phyloP scores from a whole-genome alignment of 2,888 invertebrate genomes.

The Athalia rosae region DNA sequence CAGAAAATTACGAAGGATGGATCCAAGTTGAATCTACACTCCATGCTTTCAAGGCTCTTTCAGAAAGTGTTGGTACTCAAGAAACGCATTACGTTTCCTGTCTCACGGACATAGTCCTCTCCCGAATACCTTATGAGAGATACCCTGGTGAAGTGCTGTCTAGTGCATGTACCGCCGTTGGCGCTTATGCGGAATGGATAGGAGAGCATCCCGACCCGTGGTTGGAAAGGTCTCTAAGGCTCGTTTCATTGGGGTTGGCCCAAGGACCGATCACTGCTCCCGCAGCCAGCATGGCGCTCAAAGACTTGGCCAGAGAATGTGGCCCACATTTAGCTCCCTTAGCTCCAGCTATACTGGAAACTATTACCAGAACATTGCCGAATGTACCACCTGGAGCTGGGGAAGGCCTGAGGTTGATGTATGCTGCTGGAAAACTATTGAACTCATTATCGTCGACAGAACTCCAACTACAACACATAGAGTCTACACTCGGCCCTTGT shows the following conservation, averaged over 20 bases:
- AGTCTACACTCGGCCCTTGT: slow-evolving; percentile 81
- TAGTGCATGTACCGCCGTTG: slow-evolving; percentile 72
- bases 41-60: slow-evolving; percentile 76
- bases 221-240: slow-evolving; percentile 81
- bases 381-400: slow-evolving; percentile 78
- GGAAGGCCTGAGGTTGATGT: slow-evolving; percentile 85
- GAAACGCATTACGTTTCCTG: slow-evolving; percentile 74
- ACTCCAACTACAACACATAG: slow-evolving; percentile 81
- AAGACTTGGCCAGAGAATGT: slow-evolving; percentile 91
- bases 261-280: slow-evolving; percentile 82
- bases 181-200: slow-evolving; percentile 92
- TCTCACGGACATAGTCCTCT: slow-evolving; percentile 70
- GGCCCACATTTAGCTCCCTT: slow-evolving; percentile 84
- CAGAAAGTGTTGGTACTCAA: slow-evolving; percentile 74
- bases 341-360: slow-evolving; percentile 84
- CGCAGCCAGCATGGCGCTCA: slow-evolving; percentile 90
- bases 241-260: slow-evolving; percentile 80
- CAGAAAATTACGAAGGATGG: slow-evolving; percentile 75
- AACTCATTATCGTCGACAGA: slow-evolving; percentile 79
- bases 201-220: slow-evolving; percentile 80
- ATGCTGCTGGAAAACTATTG: slow-evolving; percentile 83
- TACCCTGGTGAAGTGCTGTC: slow-evolving; percentile 69
- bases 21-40: slow-evolving; percentile 75
- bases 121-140: slow-evolving; percentile 65
- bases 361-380: slow-evolving; percentile 76